phyloP scores from a whole-genome alignment of 1,140 invertebrate genomes.

The Chironomus striatipennis region DNA sequence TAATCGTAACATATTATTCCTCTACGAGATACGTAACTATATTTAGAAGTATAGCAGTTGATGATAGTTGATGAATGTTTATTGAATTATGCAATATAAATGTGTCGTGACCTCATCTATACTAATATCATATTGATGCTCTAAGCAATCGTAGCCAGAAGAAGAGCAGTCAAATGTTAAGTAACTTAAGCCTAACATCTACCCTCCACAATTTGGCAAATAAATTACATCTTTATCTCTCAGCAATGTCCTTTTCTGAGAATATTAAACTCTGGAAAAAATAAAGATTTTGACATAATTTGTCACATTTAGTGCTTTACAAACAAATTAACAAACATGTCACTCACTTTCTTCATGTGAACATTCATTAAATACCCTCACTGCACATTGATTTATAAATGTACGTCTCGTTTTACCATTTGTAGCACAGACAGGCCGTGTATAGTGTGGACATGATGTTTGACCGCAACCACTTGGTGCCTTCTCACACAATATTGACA shows the following conservation, averaged over 20 bases:
- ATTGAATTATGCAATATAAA: neutral
- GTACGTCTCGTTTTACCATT: neutral
- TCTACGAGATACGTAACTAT: too few species aligned
- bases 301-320: neutral
- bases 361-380: conserved; percentile 15
- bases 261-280: neutral
- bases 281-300: neutral
- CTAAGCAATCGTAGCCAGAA: neutral
- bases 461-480: neutral
- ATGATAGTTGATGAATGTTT: neutral
- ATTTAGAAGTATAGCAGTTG: neutral
- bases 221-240: too few species aligned
- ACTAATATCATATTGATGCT: too few species aligned
- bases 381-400: conserved; percentile 14
- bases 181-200: conserved; percentile 5
- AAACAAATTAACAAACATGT: conserved; percentile 16
- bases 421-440: neutral
- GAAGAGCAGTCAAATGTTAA: conserved; percentile 1
- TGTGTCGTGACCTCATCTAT: neutral
- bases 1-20: too few species aligned
- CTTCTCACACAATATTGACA: conserved; percentile 1
- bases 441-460: conserved; percentile 2
- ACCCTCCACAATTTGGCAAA: neutral
- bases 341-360: conserved; percentile 10
- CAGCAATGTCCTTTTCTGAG: conserved; percentile 2